Conservation (phyloP, 2,113 vertebrate genomes). For the Melospiza melodia region DNA sequence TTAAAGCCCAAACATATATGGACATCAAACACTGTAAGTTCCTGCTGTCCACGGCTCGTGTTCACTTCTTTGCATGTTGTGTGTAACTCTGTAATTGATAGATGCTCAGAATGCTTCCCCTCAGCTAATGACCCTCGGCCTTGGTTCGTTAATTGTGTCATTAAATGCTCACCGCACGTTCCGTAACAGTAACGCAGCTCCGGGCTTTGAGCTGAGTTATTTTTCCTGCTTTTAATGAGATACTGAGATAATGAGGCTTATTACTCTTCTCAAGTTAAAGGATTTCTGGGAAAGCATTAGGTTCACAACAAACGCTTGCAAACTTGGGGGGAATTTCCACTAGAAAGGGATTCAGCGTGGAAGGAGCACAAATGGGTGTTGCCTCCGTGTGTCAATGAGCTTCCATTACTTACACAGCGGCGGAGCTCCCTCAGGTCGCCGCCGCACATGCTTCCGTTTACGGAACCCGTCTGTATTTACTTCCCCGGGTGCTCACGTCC, state of each 20-base stretch:
- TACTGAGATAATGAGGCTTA: not conserved
- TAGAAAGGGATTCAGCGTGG: not conserved
- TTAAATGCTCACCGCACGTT: not conserved
- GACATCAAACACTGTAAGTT: not conserved
- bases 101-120: not conserved
- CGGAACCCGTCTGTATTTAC: fast-evolving
- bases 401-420: not conserved
- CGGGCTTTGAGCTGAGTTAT: not conserved
- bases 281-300: not conserved
- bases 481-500: not conserved
- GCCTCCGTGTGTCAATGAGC: not conserved
- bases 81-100: not conserved
- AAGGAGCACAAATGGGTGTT: not conserved
- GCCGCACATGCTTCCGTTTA: fast-evolving
- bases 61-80: not conserved
- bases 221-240: not conserved
- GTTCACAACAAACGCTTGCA: not conserved
- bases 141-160: not conserved
- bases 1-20: not conserved
- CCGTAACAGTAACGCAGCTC: not conserved
- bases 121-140: not conserved
- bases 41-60: not conserved
- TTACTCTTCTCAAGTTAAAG: not conserved
- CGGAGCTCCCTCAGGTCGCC: not conserved
- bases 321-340: not conserved